These are phyloP conservation scores for Melieria picta DNA, from an alignment of 2,888 invertebrate genomes.

Conservation along the genomic window DNA sequence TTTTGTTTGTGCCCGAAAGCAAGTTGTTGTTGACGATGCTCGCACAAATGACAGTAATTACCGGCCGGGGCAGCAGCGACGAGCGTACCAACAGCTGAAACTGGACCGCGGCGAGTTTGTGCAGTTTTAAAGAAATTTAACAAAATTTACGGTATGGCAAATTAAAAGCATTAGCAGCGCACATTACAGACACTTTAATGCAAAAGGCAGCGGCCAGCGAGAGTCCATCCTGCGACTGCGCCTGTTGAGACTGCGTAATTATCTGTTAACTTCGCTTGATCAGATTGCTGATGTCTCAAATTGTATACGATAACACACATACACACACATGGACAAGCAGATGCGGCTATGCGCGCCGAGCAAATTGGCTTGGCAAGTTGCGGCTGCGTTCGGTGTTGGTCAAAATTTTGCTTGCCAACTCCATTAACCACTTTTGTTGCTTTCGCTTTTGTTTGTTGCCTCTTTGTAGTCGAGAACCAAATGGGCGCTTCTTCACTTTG, in stretches of 20 bases:
- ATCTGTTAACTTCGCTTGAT: constrained; percentile 49
- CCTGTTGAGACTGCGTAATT: constrained; percentile 48
- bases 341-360: background rate
- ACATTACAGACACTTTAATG: constrained; percentile 60
- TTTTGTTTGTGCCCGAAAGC: too few relatives aligned
- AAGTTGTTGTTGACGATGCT: too few relatives aligned
- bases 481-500: too few relatives aligned
- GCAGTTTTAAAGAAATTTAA: background rate
- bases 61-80: too few relatives aligned
- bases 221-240: constrained; percentile 28
- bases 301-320: background rate
- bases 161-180: constrained; percentile 40
- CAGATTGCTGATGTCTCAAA: constrained; percentile 43
- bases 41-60: too few relatives aligned
- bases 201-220: constrained; percentile 38
- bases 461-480: constrained; percentile 1
- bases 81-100: constrained; percentile 27
- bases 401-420: background rate
- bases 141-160: constrained; percentile 15
- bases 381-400: too few relatives aligned
- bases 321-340: background rate
- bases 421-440: constrained; percentile 25
- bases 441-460: constrained; percentile 38
- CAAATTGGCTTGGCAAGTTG: background rate
- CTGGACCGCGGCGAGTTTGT: background rate